Conservation (phyloP, 2,113 vertebrate genomes). For the Corynorhinus townsendii region DNA sequence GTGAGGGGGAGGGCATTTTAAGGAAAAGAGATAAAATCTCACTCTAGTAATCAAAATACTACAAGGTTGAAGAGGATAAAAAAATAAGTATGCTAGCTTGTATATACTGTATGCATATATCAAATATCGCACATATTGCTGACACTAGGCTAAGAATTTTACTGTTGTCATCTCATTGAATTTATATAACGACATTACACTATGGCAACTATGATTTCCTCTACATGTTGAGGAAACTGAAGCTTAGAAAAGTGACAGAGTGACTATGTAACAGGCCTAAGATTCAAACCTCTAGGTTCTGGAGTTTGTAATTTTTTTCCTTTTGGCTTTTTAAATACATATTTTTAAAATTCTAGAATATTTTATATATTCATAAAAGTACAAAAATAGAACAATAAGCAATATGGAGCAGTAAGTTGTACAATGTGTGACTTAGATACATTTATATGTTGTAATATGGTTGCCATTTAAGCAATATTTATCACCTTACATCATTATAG, state of each 20-base stretch:
- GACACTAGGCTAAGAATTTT: neutral
- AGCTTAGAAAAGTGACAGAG: neutral
- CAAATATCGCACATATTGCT: neutral
- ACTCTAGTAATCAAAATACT: neutral
- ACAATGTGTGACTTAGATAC: neutral
- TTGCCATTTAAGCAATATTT: neutral
- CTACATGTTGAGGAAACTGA: neutral
- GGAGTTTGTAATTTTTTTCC: neutral
- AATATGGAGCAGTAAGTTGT: neutral
- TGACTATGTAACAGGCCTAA: neutral
- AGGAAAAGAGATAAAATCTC: neutral
- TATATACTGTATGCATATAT: rapidly evolving
- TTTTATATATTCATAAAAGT: neutral
- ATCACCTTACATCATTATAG: neutral
- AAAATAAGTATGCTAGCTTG: neutral
- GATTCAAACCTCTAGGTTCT: neutral
- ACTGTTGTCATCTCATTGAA: neutral
- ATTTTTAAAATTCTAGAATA: neutral
- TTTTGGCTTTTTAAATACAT: neutral
- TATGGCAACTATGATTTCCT: rapidly evolving
- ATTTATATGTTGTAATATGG: neutral
- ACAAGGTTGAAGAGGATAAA: neutral
- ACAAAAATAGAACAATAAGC: neutral
- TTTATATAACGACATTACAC: rapidly evolving
- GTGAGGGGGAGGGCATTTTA: neutral